These are phyloP conservation scores for Priocnemis perturbator DNA, from an alignment of 2,888 invertebrate species.

Conservation along the genomic window DNA sequence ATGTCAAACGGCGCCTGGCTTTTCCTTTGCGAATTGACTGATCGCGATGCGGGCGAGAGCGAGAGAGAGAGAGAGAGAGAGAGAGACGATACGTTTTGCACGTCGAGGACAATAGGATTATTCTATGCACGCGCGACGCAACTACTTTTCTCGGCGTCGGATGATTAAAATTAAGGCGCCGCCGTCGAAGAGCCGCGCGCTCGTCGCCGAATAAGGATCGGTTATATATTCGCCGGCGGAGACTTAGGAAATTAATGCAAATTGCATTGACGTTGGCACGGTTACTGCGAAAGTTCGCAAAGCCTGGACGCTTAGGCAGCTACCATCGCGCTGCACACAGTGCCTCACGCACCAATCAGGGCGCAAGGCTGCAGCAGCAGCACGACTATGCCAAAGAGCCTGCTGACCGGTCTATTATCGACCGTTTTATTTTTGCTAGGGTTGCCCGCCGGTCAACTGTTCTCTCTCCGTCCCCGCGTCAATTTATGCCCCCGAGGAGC, in stretches of 20 bases:
- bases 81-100: too few species aligned
- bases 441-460: constrained; percentile 6
- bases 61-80: too few species aligned
- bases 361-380: constrained; percentile 6
- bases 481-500: constrained; percentile 7
- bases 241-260: constrained; percentile 1
- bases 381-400: constrained; percentile 1
- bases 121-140: too few species aligned
- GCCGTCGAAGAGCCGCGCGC: too few species aligned
- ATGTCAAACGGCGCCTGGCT: too few species aligned
- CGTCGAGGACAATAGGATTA: too few species aligned
- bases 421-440: constrained; percentile 17
- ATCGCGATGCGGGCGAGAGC: too few species aligned
- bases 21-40: too few species aligned
- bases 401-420: constrained; percentile 11
- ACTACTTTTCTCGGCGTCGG: too few species aligned
- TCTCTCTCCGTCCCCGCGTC: not conserved
- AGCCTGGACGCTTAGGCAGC: not conserved
- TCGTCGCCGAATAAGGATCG: not conserved
- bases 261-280: constrained; percentile 10
- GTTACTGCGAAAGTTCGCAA: constrained; percentile 10
- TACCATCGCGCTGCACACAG: not conserved
- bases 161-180: too few species aligned
- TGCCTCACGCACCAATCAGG: constrained; percentile 2
- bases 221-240: not conserved